These are phyloP conservation scores for Aphrophora alni DNA, from an alignment of 2,888 invertebrate genomes.

Conservation along the genomic window DNA sequence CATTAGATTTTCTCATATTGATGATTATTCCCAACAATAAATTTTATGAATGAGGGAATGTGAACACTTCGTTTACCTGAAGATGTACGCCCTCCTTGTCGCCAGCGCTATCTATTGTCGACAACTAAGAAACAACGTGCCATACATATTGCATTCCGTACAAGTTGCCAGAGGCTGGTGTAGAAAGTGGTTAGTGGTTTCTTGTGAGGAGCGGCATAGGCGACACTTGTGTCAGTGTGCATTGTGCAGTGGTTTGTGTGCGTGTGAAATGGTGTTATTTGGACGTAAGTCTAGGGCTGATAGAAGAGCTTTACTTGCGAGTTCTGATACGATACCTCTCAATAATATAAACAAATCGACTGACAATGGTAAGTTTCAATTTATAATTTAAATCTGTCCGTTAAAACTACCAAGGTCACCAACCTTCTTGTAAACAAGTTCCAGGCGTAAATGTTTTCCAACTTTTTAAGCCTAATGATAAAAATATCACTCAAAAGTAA, in stretches of 20 bases:
- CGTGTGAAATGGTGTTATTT: not conserved
- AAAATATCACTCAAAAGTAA: too few species aligned
- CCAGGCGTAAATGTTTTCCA: not conserved
- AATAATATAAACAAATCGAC: not conserved
- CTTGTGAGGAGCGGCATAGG: not conserved
- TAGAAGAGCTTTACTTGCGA: not conserved
- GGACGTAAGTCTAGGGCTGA: not conserved
- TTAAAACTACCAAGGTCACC: not conserved
- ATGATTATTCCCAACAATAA: too few species aligned
- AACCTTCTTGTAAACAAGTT: too few species aligned
- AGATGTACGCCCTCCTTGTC: not conserved
- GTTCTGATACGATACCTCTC: not conserved
- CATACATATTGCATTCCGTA: not conserved
- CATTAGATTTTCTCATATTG: too few species aligned
- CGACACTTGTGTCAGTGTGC: too few species aligned
- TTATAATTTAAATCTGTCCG: not conserved
- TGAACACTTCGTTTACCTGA: too few species aligned
- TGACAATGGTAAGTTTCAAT: not conserved
- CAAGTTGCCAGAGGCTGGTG: not conserved
- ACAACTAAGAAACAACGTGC: not conserved
- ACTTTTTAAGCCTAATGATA: too few species aligned
- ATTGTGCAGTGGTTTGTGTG: not conserved
- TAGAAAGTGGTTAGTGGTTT: not conserved
- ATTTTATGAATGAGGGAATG: too few species aligned
- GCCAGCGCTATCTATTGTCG: slow-evolving; percentile 1